Evolutionary conservation across 2,888 invertebrate genomes (phyloP).

Genomic region (Polyommatus icarus): DNA sequence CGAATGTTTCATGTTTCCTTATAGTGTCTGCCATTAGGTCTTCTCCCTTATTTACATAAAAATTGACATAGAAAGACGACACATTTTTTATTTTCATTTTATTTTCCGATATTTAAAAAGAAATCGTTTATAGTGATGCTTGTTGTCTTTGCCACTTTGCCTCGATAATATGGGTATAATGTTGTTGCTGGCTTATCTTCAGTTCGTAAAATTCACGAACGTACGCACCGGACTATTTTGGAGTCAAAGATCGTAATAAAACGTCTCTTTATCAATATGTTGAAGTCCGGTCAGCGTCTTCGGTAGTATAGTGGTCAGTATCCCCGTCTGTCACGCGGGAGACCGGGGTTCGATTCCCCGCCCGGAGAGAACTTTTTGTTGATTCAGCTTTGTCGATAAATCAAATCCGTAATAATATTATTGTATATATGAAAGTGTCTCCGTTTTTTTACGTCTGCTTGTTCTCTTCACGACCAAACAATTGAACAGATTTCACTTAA

Average conservation of each 20-base stretch:
- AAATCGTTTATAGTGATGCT: too few species aligned
- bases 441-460: too few species aligned
- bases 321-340: constrained; percentile 82
- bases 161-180: neutral
- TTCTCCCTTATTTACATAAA: too few species aligned
- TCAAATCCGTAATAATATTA: too few species aligned
- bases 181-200: neutral
- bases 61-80: too few species aligned
- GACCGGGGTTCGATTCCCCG: constrained; percentile 82
- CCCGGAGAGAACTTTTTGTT: constrained; percentile 54
- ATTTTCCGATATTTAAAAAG: too few species aligned
- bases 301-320: constrained; percentile 81
- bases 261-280: neutral
- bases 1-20: too few species aligned
- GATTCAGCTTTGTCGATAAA: neutral
- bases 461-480: too few species aligned
- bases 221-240: neutral
- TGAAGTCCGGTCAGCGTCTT: constrained; percentile 38
- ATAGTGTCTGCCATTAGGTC: too few species aligned
- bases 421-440: too few species aligned
- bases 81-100: too few species aligned
- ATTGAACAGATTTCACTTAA: too few species aligned
- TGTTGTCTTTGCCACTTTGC: neutral
- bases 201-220: neutral
- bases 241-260: neutral